Evolutionary conservation across 2,888 invertebrate species (phyloP).

Genomic region (Leucania comma): DNA sequence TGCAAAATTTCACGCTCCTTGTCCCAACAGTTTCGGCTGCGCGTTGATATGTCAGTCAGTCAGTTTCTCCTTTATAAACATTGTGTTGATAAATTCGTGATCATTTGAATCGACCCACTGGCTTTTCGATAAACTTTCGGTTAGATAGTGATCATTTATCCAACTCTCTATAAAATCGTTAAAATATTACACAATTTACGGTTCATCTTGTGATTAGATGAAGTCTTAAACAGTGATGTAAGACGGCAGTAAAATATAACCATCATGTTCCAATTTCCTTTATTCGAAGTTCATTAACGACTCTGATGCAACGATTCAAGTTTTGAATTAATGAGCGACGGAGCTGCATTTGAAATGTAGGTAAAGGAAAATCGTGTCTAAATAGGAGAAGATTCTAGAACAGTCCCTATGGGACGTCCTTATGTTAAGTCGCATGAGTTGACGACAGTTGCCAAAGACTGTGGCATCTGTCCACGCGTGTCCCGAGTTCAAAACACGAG

Average conservation of each 20-base stretch:
- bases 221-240: conserved; percentile 24
- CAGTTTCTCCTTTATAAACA: too few species aligned
- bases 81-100: background rate
- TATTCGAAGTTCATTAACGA: conserved; percentile 51
- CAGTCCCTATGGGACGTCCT: conserved; percentile 61
- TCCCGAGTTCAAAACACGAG: conserved; percentile 65
- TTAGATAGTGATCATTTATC: background rate
- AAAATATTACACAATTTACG: conserved; percentile 35
- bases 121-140: too few species aligned
- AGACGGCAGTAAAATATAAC: conserved; percentile 40
- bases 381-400: conserved; percentile 36
- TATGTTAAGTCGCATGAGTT: conserved; percentile 62
- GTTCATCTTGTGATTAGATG: conserved; percentile 26
- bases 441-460: conserved; percentile 61
- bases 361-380: conserved; percentile 28
- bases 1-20: too few species aligned
- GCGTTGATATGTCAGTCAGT: too few species aligned
- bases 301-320: conserved; percentile 29
- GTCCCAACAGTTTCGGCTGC: too few species aligned
- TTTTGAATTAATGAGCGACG: conserved; percentile 24
- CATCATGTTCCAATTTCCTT: conserved; percentile 38
- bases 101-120: background rate
- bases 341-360: conserved; percentile 15
- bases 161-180: conserved; percentile 13
- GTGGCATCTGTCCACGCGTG: conserved; percentile 71